Percentiles rank a stretch among this genome's conserved stretches.
These are phyloP conservation scores for Neomonachus schauinslandi DNA, from an alignment of 2,113 vertebrate species.

Conservation along the genomic window DNA sequence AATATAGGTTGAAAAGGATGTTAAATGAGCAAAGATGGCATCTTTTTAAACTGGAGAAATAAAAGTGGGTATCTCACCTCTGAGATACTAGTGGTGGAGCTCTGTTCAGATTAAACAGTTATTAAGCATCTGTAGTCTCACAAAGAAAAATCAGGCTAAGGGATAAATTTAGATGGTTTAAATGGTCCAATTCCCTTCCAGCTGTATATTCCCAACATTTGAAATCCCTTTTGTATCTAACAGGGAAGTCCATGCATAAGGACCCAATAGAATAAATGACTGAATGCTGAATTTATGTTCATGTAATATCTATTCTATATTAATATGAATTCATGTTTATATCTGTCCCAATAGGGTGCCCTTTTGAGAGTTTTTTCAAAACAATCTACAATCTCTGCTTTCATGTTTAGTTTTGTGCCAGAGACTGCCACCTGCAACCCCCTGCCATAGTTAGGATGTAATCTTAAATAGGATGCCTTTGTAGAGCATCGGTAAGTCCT, in stretches of 20 bases:
- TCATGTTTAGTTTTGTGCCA: background rate
- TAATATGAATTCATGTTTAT: slow-evolving; percentile 32
- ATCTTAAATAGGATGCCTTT: background rate
- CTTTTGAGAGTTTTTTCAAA: background rate
- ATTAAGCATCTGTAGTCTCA: slow-evolving; percentile 28
- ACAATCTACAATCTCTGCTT: background rate
- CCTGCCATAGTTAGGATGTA: background rate
- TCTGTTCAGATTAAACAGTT: background rate
- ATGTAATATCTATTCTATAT: background rate
- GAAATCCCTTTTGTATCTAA: slow-evolving; percentile 51
- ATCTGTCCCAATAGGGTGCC: background rate
- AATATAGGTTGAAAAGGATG: background rate
- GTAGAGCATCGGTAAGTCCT: background rate
- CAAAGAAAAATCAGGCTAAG: slow-evolving; percentile 46
- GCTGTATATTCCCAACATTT: slow-evolving; percentile 13
- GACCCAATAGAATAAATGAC: slow-evolving; percentile 26
- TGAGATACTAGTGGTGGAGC: background rate
- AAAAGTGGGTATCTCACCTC: slow-evolving; percentile 19
- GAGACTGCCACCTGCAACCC: background rate
- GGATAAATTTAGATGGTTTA: slow-evolving; percentile 4
- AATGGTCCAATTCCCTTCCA: background rate
- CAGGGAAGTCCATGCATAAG: background rate
- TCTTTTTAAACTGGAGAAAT: slow-evolving; percentile 53
- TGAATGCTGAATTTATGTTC: slow-evolving; percentile 18
- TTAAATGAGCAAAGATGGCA: slow-evolving; percentile 52